These are phyloP conservation scores for Trogon melanurus DNA, from an alignment of 2,113 vertebrate species.

Conservation along the genomic window DNA sequence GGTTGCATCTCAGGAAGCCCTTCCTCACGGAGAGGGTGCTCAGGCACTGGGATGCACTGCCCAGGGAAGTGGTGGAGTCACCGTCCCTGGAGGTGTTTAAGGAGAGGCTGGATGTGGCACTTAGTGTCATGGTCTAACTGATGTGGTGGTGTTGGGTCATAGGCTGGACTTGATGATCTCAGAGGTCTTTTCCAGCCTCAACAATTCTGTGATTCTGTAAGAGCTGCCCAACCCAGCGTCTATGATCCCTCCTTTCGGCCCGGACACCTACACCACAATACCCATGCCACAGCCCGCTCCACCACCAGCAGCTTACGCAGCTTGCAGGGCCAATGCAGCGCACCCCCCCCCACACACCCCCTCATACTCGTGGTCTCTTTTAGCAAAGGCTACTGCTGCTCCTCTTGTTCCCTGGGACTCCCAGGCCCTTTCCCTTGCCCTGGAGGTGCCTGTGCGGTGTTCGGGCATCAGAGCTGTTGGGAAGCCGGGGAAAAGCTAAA, in stretches of 20 bases:
- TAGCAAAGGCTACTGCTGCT: background rate
- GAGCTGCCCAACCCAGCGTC: rapidly evolving
- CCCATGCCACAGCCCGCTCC: background rate
- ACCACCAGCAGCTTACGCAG: background rate
- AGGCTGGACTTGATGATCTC: no score
- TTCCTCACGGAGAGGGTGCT: no score
- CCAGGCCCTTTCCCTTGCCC: background rate
- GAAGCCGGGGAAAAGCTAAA: background rate
- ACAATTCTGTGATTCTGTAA: background rate
- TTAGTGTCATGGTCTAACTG: no score
- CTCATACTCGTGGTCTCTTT: background rate
- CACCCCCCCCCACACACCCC: background rate
- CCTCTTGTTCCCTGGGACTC: background rate
- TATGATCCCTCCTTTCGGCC: background rate
- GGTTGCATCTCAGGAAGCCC: no score
- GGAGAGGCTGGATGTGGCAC: no score
- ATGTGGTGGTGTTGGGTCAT: no score
- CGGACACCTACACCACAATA: background rate
- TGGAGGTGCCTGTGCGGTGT: background rate
- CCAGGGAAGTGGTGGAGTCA: no score
- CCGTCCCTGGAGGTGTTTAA: no score
- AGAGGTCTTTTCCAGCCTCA: no score
- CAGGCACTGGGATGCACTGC: no score
- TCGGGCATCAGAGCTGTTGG: background rate
- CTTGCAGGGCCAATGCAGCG: rapidly evolving